A percentile compares a stretch with the other conserved stretches of the same genome.
phyloP scores from a whole-genome alignment of 1,140 invertebrate species.

The Psilanteris sp. region DNA sequence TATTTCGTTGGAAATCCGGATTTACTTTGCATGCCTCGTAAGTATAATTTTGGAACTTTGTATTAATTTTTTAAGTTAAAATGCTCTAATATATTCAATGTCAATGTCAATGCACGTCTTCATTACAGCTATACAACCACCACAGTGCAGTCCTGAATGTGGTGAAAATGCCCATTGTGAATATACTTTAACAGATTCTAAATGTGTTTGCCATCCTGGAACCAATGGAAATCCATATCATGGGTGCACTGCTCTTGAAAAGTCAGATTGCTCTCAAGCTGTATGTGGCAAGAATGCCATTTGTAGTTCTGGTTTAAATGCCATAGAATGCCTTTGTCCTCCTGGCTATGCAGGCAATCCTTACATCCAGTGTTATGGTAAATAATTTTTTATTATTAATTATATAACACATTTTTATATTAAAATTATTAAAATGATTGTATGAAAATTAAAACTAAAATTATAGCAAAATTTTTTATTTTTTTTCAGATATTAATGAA shows the following conservation, averaged over 20 bases:
- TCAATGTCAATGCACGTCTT: neutral
- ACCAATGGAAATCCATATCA: conserved; percentile 93
- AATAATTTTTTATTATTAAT: no score
- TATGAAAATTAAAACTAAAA: no score
- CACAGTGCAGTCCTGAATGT: conserved; percentile 89
- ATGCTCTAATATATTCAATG: no score
- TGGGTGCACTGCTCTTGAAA: conserved; percentile 85
- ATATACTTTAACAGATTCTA: conserved; percentile 85
- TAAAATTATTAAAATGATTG: no score
- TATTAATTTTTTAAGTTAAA: no score
- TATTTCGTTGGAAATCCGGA: conserved; percentile 94
- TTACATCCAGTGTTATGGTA: conserved; percentile 89
- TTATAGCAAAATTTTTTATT: no score
- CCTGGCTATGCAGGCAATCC: conserved; percentile 92
- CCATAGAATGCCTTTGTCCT: conserved; percentile 90
- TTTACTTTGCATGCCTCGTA: conserved; percentile 93
- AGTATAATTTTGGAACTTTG: conserved; percentile 82
- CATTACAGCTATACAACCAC: conserved; percentile 86
- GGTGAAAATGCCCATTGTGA: conserved; percentile 92
- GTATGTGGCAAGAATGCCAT: conserved; percentile 89
- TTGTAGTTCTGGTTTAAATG: conserved; percentile 86
- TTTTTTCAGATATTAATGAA: conserved; percentile 86
- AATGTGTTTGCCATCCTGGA: conserved; percentile 91
- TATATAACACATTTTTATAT: no score
- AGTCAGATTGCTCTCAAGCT: conserved; percentile 86